Evolutionary conservation across 1,140 invertebrate species (phyloP).

Genomic region (Leptinotarsa texana): DNA sequence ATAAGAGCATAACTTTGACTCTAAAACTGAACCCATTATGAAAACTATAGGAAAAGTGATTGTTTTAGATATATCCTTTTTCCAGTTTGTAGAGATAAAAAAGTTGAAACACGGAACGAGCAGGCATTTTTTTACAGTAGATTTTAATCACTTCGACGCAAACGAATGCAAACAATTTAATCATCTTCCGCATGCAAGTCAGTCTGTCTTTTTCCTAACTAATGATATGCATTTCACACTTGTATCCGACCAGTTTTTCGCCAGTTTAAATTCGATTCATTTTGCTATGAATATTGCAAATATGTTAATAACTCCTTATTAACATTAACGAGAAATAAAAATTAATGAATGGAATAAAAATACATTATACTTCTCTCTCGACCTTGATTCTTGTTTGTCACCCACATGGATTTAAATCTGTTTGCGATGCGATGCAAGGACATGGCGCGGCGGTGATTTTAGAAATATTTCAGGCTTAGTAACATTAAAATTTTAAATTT

Average conservation of each 20-base stretch:
- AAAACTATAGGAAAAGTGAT: no score
- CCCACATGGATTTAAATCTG: slow-evolving; percentile 39
- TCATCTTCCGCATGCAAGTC: not conserved
- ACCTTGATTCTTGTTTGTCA: slow-evolving; percentile 39
- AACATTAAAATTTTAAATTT: slow-evolving; percentile 45
- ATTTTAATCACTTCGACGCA: no score
- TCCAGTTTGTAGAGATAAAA: no score
- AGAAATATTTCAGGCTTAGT: slow-evolving; percentile 48
- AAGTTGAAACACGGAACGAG: no score
- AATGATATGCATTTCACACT: not conserved
- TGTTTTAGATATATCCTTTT: no score
- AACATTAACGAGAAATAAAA: slow-evolving; percentile 33
- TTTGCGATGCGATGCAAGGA: slow-evolving; percentile 34
- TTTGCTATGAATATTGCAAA: slow-evolving; percentile 11
- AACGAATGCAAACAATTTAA: no score
- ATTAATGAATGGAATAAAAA: slow-evolving; percentile 41
- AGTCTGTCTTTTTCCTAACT: not conserved
- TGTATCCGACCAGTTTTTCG: not conserved
- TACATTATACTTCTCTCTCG: slow-evolving; percentile 34
- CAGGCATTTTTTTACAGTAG: no score
- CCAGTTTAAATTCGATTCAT: not conserved
- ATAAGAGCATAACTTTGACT: no score
- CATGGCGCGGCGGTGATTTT: slow-evolving; percentile 43
- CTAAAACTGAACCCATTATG: no score
- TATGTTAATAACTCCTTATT: slow-evolving; percentile 16